Evolutionary conservation across 35 echinoderm and acorn worm species (phyloP).

Genomic region (Ophioderma brevispina): DNA sequence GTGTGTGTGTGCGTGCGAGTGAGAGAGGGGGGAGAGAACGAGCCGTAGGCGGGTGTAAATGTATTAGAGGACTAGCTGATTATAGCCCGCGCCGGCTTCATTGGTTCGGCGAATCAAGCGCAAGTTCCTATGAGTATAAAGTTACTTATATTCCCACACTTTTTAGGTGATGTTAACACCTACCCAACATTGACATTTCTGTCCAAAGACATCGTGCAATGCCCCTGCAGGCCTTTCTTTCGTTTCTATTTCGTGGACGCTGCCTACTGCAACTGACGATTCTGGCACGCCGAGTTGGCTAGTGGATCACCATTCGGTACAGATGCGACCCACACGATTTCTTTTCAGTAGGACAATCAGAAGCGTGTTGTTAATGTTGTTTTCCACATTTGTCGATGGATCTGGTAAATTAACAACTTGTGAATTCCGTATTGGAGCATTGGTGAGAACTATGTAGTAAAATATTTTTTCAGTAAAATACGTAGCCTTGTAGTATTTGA

Average conservation of each 20-base stretch:
- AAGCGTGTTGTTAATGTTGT: not conserved
- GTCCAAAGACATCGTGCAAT: not conserved
- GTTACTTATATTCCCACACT: too few relatives aligned
- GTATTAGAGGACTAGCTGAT: too few relatives aligned
- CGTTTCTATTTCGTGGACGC: not conserved
- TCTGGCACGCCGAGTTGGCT: not conserved
- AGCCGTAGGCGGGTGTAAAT: too few relatives aligned
- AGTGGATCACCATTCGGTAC: not conserved
- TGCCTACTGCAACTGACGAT: not conserved
- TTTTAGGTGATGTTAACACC: not conserved
- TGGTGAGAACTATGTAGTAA: conserved; percentile 25
- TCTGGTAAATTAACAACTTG: conserved; percentile 50
- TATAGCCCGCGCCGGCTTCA: too few relatives aligned
- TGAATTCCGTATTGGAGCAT: conserved; percentile 37
- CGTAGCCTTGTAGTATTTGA: too few relatives aligned
- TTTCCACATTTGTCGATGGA: conserved; percentile 68
- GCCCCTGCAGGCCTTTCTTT: not conserved
- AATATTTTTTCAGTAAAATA: too few relatives aligned
- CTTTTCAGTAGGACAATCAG: not conserved
- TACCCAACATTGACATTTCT: not conserved
- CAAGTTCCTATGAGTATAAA: too few relatives aligned
- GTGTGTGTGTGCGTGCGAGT: too few relatives aligned
- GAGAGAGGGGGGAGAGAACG: too few relatives aligned
- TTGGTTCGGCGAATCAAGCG: too few relatives aligned
- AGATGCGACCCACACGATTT: not conserved